Evolutionary conservation across 2,797 vertebrate species (phyloP).

Genomic region (Furcifer pardalis): DNA sequence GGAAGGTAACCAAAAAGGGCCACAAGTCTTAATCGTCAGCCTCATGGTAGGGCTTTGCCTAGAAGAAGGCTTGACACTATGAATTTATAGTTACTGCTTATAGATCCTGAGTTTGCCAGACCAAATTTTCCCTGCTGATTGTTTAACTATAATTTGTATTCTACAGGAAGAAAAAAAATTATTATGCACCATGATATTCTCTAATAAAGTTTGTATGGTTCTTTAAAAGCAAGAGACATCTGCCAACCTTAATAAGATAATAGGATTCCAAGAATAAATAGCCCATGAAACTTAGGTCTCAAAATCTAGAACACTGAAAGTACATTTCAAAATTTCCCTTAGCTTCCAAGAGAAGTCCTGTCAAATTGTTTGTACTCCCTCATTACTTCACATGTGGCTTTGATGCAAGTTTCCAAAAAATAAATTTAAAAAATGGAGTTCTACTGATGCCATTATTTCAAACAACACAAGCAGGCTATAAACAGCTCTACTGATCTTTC

Average conservation of each 20-base stretch:
- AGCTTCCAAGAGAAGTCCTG: conserved; percentile 6
- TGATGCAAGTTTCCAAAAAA: conserved; percentile 20
- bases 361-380: conserved; percentile 32
- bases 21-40: too few species aligned
- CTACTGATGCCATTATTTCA: conserved; percentile 43
- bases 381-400: conserved; percentile 26
- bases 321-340: neutral
- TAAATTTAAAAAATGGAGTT: neutral
- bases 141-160: neutral
- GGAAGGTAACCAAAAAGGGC: too few species aligned
- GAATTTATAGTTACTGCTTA: neutral
- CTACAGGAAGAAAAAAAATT: neutral
- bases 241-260: neutral
- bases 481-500: conserved; percentile 46
- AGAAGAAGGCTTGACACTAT: too few species aligned
- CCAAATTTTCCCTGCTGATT: neutral
- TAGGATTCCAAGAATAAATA: neutral
- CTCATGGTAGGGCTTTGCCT: too few species aligned
- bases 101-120: neutral
- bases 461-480: conserved; percentile 45
- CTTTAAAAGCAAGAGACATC: neutral
- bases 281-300: neutral
- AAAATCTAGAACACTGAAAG: neutral
- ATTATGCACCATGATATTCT: neutral
- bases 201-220: neutral